Base-by-base conservation (phyloP, 2,888 invertebrate genomes). In the Ornithoptera priamus region DNA sequence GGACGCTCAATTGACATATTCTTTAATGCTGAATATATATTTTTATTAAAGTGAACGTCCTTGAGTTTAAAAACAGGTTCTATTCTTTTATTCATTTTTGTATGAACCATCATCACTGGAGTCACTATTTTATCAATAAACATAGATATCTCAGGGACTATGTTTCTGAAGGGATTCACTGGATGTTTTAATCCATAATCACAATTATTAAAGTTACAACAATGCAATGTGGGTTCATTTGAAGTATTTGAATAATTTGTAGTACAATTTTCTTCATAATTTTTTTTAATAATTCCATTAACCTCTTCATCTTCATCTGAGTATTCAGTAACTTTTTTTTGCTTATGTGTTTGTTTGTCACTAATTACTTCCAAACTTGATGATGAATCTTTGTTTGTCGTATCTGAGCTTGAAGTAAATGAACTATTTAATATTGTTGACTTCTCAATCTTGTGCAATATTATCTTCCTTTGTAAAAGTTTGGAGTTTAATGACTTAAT, bases 111-210 rank as follows among this genome's bases (percentile, higher is more conserved):
- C 18, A 93, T 70, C 3, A 89, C 79, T 0, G 92, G 90, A 17
- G 80, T 82, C 0, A 89, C 80, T 10, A 92, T 73, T 73, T 89
- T 90, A 36, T 92, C 90, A n/a, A 91, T 87, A 71, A 92, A 92
- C 10, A 85, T 83, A 0, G 91, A 90, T 58, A 86, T 79, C 22
- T 77, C 83, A 1, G 82, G 77, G 46, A 89, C 89, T 18, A 87
- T 65, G 71, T 90, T 90, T 77, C 81, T 86, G 69, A 87, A 90
- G 0, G 90, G 90, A 74, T 92, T 91, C 0, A 86, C 89, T 73
- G 36, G 67, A 50, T 70, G 63, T 64, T 70, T 70, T 12, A 66
- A 20, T n/a, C 7, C 22, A 17, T 30, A 46, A 1, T 53, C 50
- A 59, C 39, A 39, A 20, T 36, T 59, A 7, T 63, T 39, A 1